A percentile compares a stretch with the other conserved stretches of the same genome.
Conservation (phyloP, 1,140 invertebrate species). For the Subanguina moxae region DNA sequence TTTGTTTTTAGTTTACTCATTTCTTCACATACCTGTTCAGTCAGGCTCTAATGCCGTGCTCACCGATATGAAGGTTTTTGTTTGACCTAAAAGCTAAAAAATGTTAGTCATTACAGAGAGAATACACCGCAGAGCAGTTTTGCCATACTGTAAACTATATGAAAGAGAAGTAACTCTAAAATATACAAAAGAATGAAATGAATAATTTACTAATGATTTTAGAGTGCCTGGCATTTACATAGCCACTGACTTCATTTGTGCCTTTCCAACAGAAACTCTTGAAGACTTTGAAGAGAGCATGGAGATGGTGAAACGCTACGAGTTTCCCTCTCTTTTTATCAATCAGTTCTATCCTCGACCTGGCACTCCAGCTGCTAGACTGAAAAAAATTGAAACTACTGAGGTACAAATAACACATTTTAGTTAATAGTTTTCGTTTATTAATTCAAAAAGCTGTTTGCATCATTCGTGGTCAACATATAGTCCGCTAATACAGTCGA, state of each 20-base stretch:
- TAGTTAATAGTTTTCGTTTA: constrained; percentile 2
- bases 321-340: constrained; percentile 89
- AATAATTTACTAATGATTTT: neutral
- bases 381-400: constrained; percentile 75
- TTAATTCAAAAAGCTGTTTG: too few species aligned
- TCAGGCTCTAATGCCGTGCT: constrained; percentile 88
- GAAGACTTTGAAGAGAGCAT: constrained; percentile 84
- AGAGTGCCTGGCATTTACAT: constrained; percentile 83
- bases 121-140: constrained; percentile 84
- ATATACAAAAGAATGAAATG: neutral
- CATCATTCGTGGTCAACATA: too few species aligned
- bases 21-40: constrained; percentile 94
- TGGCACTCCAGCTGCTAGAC: constrained; percentile 86
- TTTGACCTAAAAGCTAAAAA: neutral
- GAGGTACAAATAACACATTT: too few species aligned
- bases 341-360: constrained; percentile 88
- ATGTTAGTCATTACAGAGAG: constrained; percentile 63
- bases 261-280: constrained; percentile 92
- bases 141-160: constrained; percentile 81
- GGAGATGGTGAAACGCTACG: constrained; percentile 76
- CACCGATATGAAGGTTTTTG: constrained; percentile 76
- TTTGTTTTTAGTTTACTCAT: constrained; percentile 71
- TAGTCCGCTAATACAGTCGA: too few species aligned
- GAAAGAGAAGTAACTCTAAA: constrained; percentile 65
- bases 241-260: constrained; percentile 96